These are phyloP conservation scores for Oscheius myriophilus DNA, from an alignment of 2,888 invertebrate genomes.

Conservation along the genomic window DNA sequence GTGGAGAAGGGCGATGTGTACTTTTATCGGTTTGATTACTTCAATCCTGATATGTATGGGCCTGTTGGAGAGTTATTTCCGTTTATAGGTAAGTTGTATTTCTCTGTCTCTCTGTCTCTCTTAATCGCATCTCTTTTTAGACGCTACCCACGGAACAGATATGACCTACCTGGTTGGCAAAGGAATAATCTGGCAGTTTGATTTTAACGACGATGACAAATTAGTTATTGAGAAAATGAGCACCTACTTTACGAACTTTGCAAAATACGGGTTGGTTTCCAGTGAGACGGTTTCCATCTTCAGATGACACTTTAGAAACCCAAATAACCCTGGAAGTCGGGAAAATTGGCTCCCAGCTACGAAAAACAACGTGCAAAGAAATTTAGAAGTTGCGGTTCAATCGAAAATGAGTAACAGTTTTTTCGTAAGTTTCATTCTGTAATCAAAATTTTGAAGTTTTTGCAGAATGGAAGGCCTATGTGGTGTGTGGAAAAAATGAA, in stretches of 20 bases:
- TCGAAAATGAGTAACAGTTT: not conserved
- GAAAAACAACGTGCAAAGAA: constrained; percentile 6
- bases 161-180: constrained; percentile 62
- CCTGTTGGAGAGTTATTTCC: constrained; percentile 3
- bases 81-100: constrained; percentile 13
- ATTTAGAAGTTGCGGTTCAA: not conserved
- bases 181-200: constrained; percentile 45
- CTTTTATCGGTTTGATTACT: constrained; percentile 29
- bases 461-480: constrained; percentile 8
- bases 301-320: too few species aligned
- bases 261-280: constrained; percentile 24
- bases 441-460: too few species aligned
- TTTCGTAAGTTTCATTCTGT: not conserved
- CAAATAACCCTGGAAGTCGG: constrained; percentile 1
- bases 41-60: constrained; percentile 30
- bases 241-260: constrained; percentile 25
- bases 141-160: constrained; percentile 64
- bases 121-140: constrained; percentile 57
- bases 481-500: constrained; percentile 10
- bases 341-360: constrained; percentile 15
- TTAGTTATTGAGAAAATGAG: constrained; percentile 7
- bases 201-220: constrained; percentile 20
- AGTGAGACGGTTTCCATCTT: not conserved
- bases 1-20: constrained; percentile 21
- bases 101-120: too few species aligned